These are phyloP conservation scores for Mythimna lalbum DNA, from an alignment of 2,888 invertebrate genomes.

Conservation along the genomic window DNA sequence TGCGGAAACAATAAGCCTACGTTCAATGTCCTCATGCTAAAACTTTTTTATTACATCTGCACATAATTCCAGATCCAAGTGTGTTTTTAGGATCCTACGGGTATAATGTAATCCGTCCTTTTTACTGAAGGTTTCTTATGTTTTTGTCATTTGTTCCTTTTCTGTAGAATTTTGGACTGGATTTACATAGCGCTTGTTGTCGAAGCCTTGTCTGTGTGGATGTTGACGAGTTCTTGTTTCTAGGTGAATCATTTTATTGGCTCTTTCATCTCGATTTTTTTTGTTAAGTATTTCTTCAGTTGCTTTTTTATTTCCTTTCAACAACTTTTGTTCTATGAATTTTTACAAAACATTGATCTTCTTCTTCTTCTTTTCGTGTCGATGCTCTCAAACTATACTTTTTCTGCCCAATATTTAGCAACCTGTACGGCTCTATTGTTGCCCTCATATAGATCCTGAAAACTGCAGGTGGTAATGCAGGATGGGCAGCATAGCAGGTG, in stretches of 20 bases:
- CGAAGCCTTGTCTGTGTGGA: background rate
- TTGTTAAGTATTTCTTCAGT: background rate
- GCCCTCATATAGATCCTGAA: too few relatives aligned
- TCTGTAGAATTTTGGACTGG: conserved; percentile 10
- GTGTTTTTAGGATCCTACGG: conserved; percentile 50
- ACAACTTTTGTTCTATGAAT: too few relatives aligned
- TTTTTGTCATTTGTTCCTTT: conserved; percentile 31
- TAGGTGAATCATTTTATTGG: background rate
- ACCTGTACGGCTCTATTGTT: too few relatives aligned
- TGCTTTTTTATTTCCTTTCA: too few relatives aligned
- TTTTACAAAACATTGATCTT: too few relatives aligned
- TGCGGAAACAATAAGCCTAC: background rate
- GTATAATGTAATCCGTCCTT: conserved; percentile 47
- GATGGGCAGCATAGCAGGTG: too few relatives aligned
- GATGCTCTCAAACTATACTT: too few relatives aligned
- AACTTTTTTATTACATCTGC: conserved; percentile 57
- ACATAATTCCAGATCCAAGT: conserved; percentile 54
- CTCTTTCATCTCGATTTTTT: background rate
- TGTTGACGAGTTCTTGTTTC: background rate
- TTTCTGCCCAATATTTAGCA: too few relatives aligned
- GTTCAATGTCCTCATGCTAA: conserved; percentile 5
- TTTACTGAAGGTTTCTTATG: conserved; percentile 20
- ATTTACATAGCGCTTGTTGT: conserved; percentile 33
- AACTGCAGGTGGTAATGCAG: too few relatives aligned
- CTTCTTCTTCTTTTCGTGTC: too few relatives aligned